Base-by-base conservation (phyloP, 2,113 vertebrate genomes). In the Gasterosteus nipponicus region DNA sequence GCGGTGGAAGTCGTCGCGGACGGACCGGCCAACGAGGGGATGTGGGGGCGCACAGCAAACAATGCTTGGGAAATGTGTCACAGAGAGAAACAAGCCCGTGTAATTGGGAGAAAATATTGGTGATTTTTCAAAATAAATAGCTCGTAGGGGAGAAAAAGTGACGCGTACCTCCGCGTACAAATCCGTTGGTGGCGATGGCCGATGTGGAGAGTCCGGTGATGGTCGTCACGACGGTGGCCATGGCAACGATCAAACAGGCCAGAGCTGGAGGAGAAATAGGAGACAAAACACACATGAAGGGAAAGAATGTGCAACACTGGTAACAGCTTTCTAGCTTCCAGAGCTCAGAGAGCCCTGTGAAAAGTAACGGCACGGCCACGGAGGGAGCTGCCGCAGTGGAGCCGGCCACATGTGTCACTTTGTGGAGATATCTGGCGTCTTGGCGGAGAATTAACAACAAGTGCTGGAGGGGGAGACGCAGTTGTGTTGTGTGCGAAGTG, bases 181-280 rank as follows among this genome's bases (percentile, higher is more conserved):
- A 99, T 9, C 98, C 97, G 72, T 99, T 99, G 80, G 98, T 99
- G 14, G 98, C 97, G 82, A 99, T 99, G 63, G 98, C 97, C 58
- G 98, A 99, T 6, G 98, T 99, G 73, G 98, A 99, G 59, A 99
- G 87, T 87, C 98, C 98, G 5, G 98, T 99, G 89, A 99, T 99
- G 64, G 97, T 98, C 3, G 98, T 99, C 83, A 99, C 98, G 33
- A 98, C 95, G 5, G 97, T 98, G 3, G 97, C 96, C 96, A 98
- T 99, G 62, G 69, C 64, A 51, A 99, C 95, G 18, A 99, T 97
- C 47, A 98, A 29, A 46, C 98, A 95, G 73, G 96, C 89, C 3
- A 97, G 91, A 86, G 94, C 97, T 98, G 92, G 84, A 60, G 31
- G 58, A 46, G 35, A 33, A 59, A 18, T 22, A 47, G 29, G 7